A percentile compares a stretch with the other conserved stretches of the same genome.
Evolutionary conservation across 1,140 invertebrate species (phyloP).

Genomic region (Trissolcus basalis): DNA sequence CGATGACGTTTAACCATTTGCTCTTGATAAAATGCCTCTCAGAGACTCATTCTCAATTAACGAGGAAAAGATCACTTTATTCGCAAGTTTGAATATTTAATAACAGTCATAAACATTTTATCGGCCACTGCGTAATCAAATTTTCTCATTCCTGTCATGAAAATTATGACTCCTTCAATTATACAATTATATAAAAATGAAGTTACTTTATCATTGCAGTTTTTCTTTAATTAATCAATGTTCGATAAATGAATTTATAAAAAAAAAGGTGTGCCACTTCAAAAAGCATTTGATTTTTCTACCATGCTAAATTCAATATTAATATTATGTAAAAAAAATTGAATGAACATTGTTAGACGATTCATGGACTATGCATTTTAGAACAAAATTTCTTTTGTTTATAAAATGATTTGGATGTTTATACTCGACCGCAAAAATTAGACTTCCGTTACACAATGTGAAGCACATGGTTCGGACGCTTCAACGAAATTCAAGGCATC

Average conservation of each 20-base stretch:
- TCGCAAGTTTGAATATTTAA: conserved; percentile 34
- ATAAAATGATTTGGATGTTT: too few relatives aligned
- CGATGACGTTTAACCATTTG: conserved; percentile 55
- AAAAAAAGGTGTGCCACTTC: too few relatives aligned
- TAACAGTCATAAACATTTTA: conserved; percentile 41
- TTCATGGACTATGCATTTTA: too few relatives aligned
- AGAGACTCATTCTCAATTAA: conserved; percentile 54
- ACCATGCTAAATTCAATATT: too few relatives aligned
- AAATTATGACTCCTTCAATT: neutral
- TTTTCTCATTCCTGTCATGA: conserved; percentile 16
- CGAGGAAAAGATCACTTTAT: conserved; percentile 48
- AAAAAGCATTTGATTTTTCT: too few relatives aligned
- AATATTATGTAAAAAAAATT: too few relatives aligned
- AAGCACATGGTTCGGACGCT: conserved; percentile 44
- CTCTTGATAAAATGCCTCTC: conserved; percentile 51
- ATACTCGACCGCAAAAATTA: conserved; percentile 33
- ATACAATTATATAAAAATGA: too few relatives aligned
- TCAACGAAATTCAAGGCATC: conserved; percentile 31
- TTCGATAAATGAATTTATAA: too few relatives aligned
- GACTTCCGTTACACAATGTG: conserved; percentile 39
- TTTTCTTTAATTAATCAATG: too few relatives aligned
- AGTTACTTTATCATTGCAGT: too few relatives aligned
- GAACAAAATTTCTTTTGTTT: too few relatives aligned
- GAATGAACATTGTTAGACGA: too few relatives aligned
- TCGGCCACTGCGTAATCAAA: conserved; percentile 25